Conservation (phyloP, 2,888 invertebrate species). For the Margaritifera margaritifera region DNA sequence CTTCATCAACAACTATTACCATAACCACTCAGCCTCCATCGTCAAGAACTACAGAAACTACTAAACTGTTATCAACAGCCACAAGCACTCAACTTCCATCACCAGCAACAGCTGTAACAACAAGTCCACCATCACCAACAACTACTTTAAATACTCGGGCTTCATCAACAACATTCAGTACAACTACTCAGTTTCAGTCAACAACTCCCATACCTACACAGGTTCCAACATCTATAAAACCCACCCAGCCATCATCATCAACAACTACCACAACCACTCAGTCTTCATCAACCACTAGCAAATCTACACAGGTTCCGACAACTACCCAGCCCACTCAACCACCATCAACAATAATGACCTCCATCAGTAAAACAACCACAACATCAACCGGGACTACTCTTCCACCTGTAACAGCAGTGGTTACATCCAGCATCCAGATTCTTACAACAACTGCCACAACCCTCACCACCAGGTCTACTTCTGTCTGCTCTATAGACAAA, state of each 20-base stretch:
- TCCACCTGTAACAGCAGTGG: conserved; percentile 5
- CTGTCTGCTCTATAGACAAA: neutral
- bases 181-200: conserved; percentile 11
- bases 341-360: conserved; percentile 2
- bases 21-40: conserved; percentile 3
- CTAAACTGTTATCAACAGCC: conserved; percentile 1
- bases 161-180: conserved; percentile 11
- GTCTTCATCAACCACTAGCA: conserved; percentile 11
- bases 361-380: conserved; percentile 6
- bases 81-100: conserved; percentile 3
- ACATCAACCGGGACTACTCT: neutral
- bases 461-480: conserved; percentile 2
- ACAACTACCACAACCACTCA: conserved; percentile 11
- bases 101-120: conserved; percentile 5
- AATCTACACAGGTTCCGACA: conserved; percentile 9
- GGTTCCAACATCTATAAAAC: conserved; percentile 6
- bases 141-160: conserved; percentile 12
- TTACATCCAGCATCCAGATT: conserved; percentile 2
- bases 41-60: conserved; percentile 3
- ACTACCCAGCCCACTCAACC: conserved; percentile 5
- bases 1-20: conserved; percentile 5
- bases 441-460: conserved; percentile 1
- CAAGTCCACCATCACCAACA: conserved; percentile 3
- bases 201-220: conserved; percentile 11
- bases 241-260: conserved; percentile 6